These are phyloP conservation scores for Ornithorhynchus anatinus DNA, from an alignment of 2,113 vertebrate species.

Conservation along the genomic window DNA sequence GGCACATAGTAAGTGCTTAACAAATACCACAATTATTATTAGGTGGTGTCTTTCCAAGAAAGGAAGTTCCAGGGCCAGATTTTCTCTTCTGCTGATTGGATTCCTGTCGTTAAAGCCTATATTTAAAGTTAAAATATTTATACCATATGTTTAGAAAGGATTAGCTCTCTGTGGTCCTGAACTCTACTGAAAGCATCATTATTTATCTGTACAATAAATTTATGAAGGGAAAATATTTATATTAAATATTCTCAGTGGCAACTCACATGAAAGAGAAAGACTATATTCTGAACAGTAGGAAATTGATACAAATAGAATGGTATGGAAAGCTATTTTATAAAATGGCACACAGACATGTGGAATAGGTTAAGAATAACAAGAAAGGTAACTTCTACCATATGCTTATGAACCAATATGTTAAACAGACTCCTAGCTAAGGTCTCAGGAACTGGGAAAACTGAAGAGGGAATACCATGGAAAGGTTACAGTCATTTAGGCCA, in stretches of 20 bases:
- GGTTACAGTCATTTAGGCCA: conserved; percentile 38
- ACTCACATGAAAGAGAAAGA: conserved; percentile 58
- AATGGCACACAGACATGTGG: conserved; percentile 62
- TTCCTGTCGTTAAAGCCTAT: conserved; percentile 22
- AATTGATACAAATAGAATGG: conserved; percentile 68
- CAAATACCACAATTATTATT: too few species aligned
- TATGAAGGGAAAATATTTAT: conserved; percentile 58
- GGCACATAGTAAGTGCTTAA: too few species aligned
- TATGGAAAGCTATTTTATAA: conserved; percentile 67
- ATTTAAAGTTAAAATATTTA: conserved; percentile 32
- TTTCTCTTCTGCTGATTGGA: neutral
- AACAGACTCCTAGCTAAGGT: conserved; percentile 55
- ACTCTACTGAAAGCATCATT: conserved; percentile 61
- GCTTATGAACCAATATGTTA: conserved; percentile 56
- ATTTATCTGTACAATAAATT: conserved; percentile 67
- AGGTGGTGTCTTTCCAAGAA: too few species aligned
- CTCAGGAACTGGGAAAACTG: conserved; percentile 31
- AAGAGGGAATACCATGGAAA: conserved; percentile 17
- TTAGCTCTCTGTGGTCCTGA: conserved; percentile 50
- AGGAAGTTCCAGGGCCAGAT: neutral
- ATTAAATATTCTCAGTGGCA: conserved; percentile 31
- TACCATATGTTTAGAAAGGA: conserved; percentile 40
- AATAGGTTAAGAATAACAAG: conserved; percentile 67
- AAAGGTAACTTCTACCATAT: conserved; percentile 71
- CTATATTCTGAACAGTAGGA: conserved; percentile 62